Conservation (phyloP, 2,113 vertebrate species). For the Brachirus orientalis region DNA sequence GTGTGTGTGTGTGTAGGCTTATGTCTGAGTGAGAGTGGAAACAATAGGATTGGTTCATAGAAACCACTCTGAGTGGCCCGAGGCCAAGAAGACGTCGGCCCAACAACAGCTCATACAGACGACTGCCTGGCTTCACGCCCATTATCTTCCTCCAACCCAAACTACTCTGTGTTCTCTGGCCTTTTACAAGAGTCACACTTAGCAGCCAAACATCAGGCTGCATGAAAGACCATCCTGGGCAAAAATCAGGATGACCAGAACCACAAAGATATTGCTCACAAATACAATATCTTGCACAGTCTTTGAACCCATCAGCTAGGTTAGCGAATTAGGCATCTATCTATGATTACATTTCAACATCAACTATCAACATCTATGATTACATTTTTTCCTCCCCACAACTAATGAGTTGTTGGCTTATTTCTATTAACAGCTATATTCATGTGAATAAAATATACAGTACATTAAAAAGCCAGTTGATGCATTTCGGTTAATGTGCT, state of each 20-base stretch:
- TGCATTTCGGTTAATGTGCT: too few relatives aligned
- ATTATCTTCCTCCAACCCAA: conserved; percentile 65
- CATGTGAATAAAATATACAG: too few relatives aligned
- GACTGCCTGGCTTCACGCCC: conserved; percentile 51
- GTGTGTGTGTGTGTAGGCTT: conserved; percentile 46
- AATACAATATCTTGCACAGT: neutral
- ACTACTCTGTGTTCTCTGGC: conserved; percentile 60
- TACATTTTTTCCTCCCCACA: too few relatives aligned
- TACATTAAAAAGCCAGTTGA: too few relatives aligned
- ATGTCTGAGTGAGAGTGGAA: conserved; percentile 51
- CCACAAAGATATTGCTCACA: conserved; percentile 6
- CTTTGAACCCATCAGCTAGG: neutral
- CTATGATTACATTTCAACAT: neutral
- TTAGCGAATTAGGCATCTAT: neutral
- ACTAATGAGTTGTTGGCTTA: too few relatives aligned
- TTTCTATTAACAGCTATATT: too few relatives aligned
- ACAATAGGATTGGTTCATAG: conserved; percentile 81
- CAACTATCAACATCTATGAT: too few relatives aligned
- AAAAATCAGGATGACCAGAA: neutral
- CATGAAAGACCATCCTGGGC: conserved; percentile 33
- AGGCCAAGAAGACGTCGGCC: conserved; percentile 70
- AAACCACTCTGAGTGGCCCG: conserved; percentile 65
- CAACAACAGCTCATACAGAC: conserved; percentile 75
- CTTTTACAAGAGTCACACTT: conserved; percentile 68
- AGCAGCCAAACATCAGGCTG: conserved; percentile 60